A percentile compares a stretch with the other conserved stretches of the same genome.
Conservation (phyloP, 2,113 vertebrate genomes). For the Xiphias gladius region DNA sequence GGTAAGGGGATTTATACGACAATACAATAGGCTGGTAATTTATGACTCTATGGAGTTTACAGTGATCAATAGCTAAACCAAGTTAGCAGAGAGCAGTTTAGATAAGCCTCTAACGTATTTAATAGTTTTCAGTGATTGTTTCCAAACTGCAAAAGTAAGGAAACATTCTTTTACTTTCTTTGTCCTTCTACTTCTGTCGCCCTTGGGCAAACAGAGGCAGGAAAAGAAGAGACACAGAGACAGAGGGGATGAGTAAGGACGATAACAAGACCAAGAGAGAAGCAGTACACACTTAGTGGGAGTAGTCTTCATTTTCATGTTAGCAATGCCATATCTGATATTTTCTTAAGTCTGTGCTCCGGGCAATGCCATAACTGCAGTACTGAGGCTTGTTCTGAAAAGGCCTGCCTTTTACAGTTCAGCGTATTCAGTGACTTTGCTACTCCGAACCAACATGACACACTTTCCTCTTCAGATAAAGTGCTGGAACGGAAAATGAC, state of each 20-base stretch:
- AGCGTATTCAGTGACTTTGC: not conserved
- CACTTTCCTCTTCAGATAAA: not conserved
- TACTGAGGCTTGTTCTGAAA: not conserved
- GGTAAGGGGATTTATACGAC: not conserved
- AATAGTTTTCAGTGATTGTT: not conserved
- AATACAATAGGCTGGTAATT: not conserved
- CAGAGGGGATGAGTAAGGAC: not conserved
- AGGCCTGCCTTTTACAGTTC: not conserved
- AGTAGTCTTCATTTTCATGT: not conserved
- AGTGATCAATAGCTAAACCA: slow-evolving; percentile 34
- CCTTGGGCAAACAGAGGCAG: not conserved
- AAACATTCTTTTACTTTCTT: not conserved
- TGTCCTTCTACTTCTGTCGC: not conserved
- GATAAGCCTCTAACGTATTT: not conserved
- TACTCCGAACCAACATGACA: not conserved
- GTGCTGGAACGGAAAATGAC: not conserved
- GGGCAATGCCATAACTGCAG: not conserved
- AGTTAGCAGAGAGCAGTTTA: slow-evolving; percentile 1
- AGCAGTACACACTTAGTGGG: not conserved
- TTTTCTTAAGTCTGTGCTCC: not conserved
- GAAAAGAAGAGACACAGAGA: not conserved
- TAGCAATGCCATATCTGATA: not conserved
- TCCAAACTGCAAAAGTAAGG: not conserved
- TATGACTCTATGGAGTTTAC: not conserved
- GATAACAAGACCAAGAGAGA: not conserved